Evolutionary conservation across 2,888 invertebrate genomes (phyloP).

Genomic region (Globia sparganii): DNA sequence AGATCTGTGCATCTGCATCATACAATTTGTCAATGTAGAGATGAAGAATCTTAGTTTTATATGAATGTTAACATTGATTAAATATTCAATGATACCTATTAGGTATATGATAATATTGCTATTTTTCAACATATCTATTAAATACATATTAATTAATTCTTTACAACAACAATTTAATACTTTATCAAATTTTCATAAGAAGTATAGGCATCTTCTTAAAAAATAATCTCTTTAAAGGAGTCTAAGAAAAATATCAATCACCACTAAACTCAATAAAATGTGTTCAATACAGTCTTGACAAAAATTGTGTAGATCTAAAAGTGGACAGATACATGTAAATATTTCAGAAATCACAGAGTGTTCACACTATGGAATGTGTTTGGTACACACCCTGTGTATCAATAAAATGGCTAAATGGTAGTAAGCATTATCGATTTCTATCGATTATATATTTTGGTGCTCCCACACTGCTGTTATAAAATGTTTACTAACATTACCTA

Average conservation of each 20-base stretch:
- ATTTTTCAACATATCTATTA: constrained; percentile 26
- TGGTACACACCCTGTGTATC: constrained; percentile 3
- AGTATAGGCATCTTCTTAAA: constrained; percentile 49
- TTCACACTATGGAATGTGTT: constrained; percentile 18
- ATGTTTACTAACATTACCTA: too few species aligned
- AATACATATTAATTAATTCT: constrained; percentile 30
- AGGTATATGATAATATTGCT: constrained; percentile 29
- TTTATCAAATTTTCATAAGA: constrained; percentile 55
- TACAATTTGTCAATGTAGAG: constrained; percentile 3
- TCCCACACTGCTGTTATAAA: too few species aligned
- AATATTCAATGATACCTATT: constrained; percentile 15
- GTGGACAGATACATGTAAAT: constrained; percentile 52
- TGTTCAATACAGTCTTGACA: constrained; percentile 47
- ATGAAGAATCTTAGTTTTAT: not conserved
- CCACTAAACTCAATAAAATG: constrained; percentile 23
- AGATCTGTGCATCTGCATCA: constrained; percentile 30
- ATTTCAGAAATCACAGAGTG: constrained; percentile 44
- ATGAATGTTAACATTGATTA: constrained; percentile 15
- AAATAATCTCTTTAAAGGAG: constrained; percentile 48
- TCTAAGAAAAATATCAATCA: constrained; percentile 46
- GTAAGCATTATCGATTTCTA: constrained; percentile 23
- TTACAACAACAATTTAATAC: constrained; percentile 51
- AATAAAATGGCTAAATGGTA: constrained; percentile 25
- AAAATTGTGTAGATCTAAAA: constrained; percentile 46
- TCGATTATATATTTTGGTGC: not conserved